A percentile compares a stretch with the other conserved stretches of the same genome.
phyloP scores from a whole-genome alignment of 2,888 invertebrate genomes.

The Epinotia ramella region DNA sequence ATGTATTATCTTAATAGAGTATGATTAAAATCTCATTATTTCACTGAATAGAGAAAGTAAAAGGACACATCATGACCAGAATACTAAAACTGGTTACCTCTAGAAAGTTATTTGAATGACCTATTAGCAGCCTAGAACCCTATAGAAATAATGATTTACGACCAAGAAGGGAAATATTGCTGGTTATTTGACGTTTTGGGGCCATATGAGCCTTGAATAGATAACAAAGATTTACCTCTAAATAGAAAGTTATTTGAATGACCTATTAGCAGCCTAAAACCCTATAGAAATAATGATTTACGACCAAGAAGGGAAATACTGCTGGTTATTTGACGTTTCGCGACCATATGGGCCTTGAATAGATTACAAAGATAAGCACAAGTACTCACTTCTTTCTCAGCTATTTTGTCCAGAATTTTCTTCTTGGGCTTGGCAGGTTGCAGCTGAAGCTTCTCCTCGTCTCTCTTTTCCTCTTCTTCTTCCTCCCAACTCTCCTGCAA shows the following conservation, averaged over 20 bases:
- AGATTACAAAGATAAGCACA: background rate
- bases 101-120: slow-evolving; percentile 19
- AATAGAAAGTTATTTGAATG: slow-evolving; percentile 18
- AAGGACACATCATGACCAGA: slow-evolving; percentile 8
- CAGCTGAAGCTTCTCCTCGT: slow-evolving; percentile 87
- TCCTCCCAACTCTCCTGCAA: slow-evolving; percentile 97
- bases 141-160: background rate
- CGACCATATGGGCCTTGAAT: slow-evolving; percentile 31
- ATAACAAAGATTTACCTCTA: background rate
- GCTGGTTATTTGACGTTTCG: background rate
- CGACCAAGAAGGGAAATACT: background rate
- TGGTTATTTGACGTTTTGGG: background rate
- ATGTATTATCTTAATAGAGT: background rate
- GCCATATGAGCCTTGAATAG: slow-evolving; percentile 29
- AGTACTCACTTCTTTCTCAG: slow-evolving; percentile 92
- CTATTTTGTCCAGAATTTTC: slow-evolving; percentile 91
- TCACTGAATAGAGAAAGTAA: slow-evolving; percentile 7
- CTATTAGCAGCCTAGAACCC: background rate
- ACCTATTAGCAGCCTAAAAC: background rate
- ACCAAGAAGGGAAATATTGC: background rate
- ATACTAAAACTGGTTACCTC: slow-evolving; percentile 30
- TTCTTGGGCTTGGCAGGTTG: slow-evolving; percentile 89
- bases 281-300: background rate
- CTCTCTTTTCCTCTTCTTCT: slow-evolving; percentile 93
- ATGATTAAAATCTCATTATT: background rate